Percentiles rank a stretch among this genome's conserved stretches.
phyloP scores from a whole-genome alignment of 2,888 invertebrate species.

The Melanostoma scalare region DNA sequence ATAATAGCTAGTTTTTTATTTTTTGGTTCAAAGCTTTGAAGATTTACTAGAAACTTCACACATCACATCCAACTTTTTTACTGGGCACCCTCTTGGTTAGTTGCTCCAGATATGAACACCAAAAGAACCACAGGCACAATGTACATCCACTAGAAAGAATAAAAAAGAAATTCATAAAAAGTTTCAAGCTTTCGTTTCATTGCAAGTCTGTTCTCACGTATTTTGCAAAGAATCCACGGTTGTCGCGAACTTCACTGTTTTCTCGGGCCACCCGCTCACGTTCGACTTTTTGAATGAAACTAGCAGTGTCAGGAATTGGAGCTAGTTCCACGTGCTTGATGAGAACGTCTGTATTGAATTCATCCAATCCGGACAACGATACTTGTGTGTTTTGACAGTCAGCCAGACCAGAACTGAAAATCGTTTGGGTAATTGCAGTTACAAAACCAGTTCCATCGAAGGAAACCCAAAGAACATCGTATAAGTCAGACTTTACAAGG shows the following conservation, averaged over 20 bases:
- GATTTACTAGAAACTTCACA: no score
- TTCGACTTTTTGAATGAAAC: slow-evolving; percentile 85
- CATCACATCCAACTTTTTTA: slow-evolving; percentile 43
- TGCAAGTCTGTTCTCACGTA: slow-evolving; percentile 88
- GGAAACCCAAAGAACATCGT: slow-evolving; percentile 90
- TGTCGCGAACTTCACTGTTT: slow-evolving; percentile 94
- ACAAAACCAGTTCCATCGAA: slow-evolving; percentile 85
- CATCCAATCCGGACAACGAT: slow-evolving; percentile 87
- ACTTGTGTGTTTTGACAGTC: slow-evolving; percentile 73
- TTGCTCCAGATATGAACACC: slow-evolving; percentile 93
- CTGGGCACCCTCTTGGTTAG: slow-evolving; percentile 87
- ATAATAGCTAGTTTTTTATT: no score
- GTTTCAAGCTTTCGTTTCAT: not conserved
- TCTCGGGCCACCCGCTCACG: slow-evolving; percentile 94
- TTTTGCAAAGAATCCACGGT: slow-evolving; percentile 97
- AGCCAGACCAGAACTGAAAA: slow-evolving; percentile 82
- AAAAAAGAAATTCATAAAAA: slow-evolving; percentile 83
- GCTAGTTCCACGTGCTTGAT: no score
- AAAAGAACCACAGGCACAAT: slow-evolving; percentile 96
- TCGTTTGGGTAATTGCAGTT: slow-evolving; percentile 83
- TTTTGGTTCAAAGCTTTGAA: no score
- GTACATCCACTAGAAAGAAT: slow-evolving; percentile 83
- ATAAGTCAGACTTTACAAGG: slow-evolving; percentile 88
- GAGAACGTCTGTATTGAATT: slow-evolving; percentile 85
- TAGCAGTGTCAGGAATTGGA: no score